A percentile compares a stretch with the other conserved stretches of the same genome.
These are phyloP conservation scores for Bovichtus diacanthus DNA, from an alignment of 2,797 vertebrate species.

Conservation along the genomic window DNA sequence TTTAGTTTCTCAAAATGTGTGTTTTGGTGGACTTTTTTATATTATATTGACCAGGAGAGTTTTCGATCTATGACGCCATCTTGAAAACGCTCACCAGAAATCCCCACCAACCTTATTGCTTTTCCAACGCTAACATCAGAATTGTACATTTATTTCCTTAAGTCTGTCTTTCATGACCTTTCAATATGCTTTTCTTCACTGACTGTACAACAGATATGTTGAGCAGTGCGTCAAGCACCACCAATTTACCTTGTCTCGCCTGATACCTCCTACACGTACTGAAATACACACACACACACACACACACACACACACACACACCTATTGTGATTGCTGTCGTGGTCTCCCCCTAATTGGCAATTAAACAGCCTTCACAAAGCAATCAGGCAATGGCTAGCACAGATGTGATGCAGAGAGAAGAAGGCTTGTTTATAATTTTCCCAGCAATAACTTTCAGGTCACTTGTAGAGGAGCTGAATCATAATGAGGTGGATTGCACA, in stretches of 20 bases:
- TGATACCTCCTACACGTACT: conserved; percentile 13
- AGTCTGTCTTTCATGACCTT: neutral
- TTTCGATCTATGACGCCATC: no score
- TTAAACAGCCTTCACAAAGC: conserved; percentile 84
- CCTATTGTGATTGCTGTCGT: conserved; percentile 78
- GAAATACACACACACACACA: conserved; percentile 21
- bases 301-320: conserved; percentile 46
- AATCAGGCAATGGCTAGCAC: conserved; percentile 79
- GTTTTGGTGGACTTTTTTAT: no score
- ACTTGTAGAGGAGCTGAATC: conserved; percentile 66
- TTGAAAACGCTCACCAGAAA: no score
- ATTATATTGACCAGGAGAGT: no score
- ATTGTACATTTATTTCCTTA: conserved; percentile 20
- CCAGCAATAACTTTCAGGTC: conserved; percentile 70
- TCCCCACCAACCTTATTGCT: neutral
- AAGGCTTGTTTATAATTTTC: conserved; percentile 79
- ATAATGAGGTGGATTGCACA: conserved; percentile 64
- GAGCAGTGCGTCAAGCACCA: conserved; percentile 16
- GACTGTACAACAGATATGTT: conserved; percentile 19
- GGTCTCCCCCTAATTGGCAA: conserved; percentile 83
- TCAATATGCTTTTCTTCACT: neutral
- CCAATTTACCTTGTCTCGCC: conserved; percentile 29
- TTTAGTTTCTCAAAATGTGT: no score
- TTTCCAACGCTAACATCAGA: conserved; percentile 7
- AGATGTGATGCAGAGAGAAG: conserved; percentile 73